A percentile compares a stretch with the other conserved stretches of the same genome.
phyloP scores from a whole-genome alignment of 2,888 invertebrate species.

The Caradrina kadenii region DNA sequence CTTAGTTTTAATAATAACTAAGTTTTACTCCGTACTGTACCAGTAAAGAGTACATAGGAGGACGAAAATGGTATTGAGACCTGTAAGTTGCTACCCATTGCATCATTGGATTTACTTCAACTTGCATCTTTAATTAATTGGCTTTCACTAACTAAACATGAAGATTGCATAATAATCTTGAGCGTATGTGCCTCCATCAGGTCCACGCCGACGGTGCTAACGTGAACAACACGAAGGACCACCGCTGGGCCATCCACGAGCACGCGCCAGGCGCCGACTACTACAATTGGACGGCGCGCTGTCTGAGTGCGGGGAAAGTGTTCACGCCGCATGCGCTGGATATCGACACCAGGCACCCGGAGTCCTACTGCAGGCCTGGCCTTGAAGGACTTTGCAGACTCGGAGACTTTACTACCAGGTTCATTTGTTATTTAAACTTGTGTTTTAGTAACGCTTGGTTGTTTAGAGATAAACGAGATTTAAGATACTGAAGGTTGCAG shows the following conservation, averaged over 20 bases:
- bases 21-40: too few relatives aligned
- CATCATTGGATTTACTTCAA: background rate
- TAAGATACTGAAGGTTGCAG: too few relatives aligned
- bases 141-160: too few relatives aligned
- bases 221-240: constrained; percentile 93
- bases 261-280: constrained; percentile 95
- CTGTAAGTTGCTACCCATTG: background rate
- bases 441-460: too few relatives aligned
- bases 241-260: constrained; percentile 96
- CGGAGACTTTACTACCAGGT: constrained; percentile 94
- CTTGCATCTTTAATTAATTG: too few relatives aligned
- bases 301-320: constrained; percentile 93
- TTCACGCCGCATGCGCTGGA: constrained; percentile 95
- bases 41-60: too few relatives aligned
- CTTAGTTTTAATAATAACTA: too few relatives aligned
- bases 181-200: constrained; percentile 75
- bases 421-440: rapidly evolving
- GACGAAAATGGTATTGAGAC: too few relatives aligned
- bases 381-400: constrained; percentile 92
- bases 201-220: constrained; percentile 96
- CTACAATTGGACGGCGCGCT: constrained; percentile 97
- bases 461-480: too few relatives aligned
- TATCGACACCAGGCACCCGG: constrained; percentile 90
- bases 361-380: constrained; percentile 90
- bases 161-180: background rate